Conservation (phyloP, 2,797 vertebrate species). For the Tangara arthus region DNA sequence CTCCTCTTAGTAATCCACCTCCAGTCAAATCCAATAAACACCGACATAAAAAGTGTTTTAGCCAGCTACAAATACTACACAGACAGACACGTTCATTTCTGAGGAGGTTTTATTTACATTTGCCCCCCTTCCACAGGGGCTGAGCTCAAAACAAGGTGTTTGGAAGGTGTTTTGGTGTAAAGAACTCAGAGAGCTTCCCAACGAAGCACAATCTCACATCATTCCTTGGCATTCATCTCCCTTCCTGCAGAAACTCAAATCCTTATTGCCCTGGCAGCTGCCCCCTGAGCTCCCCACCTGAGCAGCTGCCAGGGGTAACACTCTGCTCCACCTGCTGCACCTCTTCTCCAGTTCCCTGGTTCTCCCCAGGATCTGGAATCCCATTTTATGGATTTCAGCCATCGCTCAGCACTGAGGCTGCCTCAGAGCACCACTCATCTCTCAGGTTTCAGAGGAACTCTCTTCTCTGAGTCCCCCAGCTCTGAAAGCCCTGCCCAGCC, state of each 20-base stretch:
- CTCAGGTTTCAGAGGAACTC: fast-evolving
- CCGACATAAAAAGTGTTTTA: not conserved
- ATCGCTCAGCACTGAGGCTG: not conserved
- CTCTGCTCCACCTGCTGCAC: not conserved
- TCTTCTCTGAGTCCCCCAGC: too few relatives aligned
- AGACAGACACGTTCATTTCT: not conserved
- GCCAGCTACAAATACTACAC: not conserved
- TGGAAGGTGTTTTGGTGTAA: not conserved
- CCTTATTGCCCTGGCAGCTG: not conserved
- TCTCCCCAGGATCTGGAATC: not conserved
- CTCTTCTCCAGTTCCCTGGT: fast-evolving
- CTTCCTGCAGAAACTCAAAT: not conserved
- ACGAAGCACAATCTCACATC: not conserved
- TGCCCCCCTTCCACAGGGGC: not conserved
- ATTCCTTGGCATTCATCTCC: not conserved
- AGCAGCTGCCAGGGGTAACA: not conserved
- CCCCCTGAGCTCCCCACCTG: not conserved
- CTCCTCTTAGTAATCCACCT: not conserved
- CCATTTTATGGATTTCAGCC: fast-evolving
- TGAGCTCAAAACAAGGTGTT: not conserved
- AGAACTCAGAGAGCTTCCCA: not conserved
- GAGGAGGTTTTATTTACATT: not conserved
- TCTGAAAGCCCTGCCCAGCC: not conserved
- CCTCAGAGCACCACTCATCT: fast-evolving
- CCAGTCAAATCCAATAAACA: constrained; percentile 4